Evolutionary conservation across 2,797 vertebrate species (phyloP), one percentile per base, ranked within the genome.

Genomic region (Poeciliopsis presidionis): DNA sequence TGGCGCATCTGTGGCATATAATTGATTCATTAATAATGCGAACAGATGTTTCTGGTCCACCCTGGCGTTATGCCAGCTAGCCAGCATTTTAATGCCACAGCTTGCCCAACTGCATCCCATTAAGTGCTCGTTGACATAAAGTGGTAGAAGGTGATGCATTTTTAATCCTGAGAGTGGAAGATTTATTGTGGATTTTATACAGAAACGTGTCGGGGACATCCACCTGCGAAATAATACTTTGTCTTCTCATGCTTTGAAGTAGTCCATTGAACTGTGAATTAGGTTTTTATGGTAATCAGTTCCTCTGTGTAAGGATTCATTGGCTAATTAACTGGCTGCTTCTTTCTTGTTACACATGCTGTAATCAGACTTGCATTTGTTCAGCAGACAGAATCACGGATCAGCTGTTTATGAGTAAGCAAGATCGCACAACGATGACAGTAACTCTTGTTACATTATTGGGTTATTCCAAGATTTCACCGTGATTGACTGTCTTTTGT

Each of bases 11-110:
- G 95, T 90, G 91, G 92, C 93, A 91, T 90, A 90, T 94, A 95
- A 95, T 92, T 94, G 91, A 95, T 95, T 95, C 93, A 94, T 95
- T 94, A 95, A 94, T 95, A 94, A 95, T 93, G 89, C 82, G 93
- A 95, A 84, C 94, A 95, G 95, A 95, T 95, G 95, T 95, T 95
- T 88, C 84, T 83, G 89, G 92, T 93, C 86, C 81, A 79, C 85
- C 69, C 76, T 90, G 94, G 91, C 87, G 30, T 78, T 55, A 5
- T 69, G 88, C 89, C 86, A 92, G 57, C 77, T 91, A 49, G 81
- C 83, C 76, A 72, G 88, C 87, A 65, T 81, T 91, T 85, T 55
- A 84, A 75, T 80, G 84, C 84, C 83, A 71, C 78, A 76, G 75
- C 81, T 79, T 80, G 83, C 76, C 87, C 83, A 83, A 77, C 85